Evolutionary conservation across 2,113 vertebrate species (phyloP).

Genomic region (Paracanthobrama guichenoti): DNA sequence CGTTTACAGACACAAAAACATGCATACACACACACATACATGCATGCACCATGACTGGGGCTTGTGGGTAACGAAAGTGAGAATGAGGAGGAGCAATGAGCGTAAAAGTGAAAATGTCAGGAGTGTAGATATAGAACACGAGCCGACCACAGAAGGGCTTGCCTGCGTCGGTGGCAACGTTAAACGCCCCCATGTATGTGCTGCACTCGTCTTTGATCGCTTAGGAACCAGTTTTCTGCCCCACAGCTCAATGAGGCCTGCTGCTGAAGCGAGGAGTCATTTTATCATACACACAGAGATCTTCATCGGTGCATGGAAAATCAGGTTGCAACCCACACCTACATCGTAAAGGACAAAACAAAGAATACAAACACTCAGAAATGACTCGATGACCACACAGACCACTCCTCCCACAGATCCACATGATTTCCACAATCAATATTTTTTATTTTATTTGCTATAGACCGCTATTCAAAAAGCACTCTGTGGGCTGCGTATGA

Average conservation of each 20-base stretch:
- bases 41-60: constrained; percentile 59
- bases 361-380: constrained; percentile 7
- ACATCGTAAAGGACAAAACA: constrained; percentile 35
- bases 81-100: constrained; percentile 70
- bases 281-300: constrained; percentile 46
- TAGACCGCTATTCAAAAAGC: background rate
- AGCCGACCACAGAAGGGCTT: constrained; percentile 75
- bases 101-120: constrained; percentile 73
- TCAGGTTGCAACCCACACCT: constrained; percentile 48
- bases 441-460: background rate
- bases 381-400: constrained; percentile 43
- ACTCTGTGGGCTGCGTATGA: background rate
- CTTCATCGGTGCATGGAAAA: constrained; percentile 55
- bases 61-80: constrained; percentile 72
- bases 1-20: constrained; percentile 50
- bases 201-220: constrained; percentile 45
- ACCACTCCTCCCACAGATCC: constrained; percentile 45
- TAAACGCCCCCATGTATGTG: constrained; percentile 51
- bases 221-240: constrained; percentile 44
- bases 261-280: constrained; percentile 33
- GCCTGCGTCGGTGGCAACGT: constrained; percentile 74
- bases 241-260: constrained; percentile 18
- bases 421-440: constrained; percentile 46
- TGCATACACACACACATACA: constrained; percentile 14
- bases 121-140: constrained; percentile 66